Evolutionary conservation across 2,888 invertebrate genomes (phyloP).

Genomic region (Philereme vetulata): DNA sequence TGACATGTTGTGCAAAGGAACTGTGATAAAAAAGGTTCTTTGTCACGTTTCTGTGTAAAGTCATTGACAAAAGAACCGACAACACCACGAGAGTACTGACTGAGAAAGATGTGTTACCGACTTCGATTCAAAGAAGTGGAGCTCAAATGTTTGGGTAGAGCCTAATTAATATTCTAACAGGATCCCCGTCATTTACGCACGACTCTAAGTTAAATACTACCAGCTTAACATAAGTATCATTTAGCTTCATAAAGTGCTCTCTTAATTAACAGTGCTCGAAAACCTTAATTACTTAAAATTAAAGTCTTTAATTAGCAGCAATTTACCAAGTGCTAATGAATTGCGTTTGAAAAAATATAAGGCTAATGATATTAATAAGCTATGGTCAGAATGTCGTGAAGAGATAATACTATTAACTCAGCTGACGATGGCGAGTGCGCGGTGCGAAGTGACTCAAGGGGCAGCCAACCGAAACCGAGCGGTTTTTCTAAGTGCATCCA

Average conservation of each 20-base stretch:
- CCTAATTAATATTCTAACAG: conserved; percentile 11
- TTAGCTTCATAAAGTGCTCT: conserved; percentile 15
- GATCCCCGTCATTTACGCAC: conserved; percentile 4
- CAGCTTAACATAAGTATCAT: conserved; percentile 10
- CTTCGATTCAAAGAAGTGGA: conserved; percentile 12
- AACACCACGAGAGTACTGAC: conserved; percentile 27
- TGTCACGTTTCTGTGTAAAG: conserved; percentile 50
- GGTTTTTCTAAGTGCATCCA: conserved; percentile 39
- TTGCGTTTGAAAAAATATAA: conserved; percentile 23
- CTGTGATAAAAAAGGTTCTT: conserved; percentile 46
- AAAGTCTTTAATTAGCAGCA: conserved; percentile 26
- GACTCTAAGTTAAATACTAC: conserved; percentile 6
- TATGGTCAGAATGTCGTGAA: conserved; percentile 29
- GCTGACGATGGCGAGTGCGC: conserved; percentile 53
- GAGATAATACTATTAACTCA: conserved; percentile 43
- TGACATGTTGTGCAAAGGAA: conserved; percentile 42
- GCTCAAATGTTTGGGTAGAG: conserved; percentile 12
- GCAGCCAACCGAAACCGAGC: conserved; percentile 39
- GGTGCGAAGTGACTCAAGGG: conserved; percentile 40
- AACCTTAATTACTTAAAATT: conserved; percentile 23
- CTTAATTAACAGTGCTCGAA: conserved; percentile 28
- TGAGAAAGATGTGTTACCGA: conserved; percentile 20
- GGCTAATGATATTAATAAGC: conserved; percentile 30
- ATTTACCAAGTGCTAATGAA: conserved; percentile 23
- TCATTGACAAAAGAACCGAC: conserved; percentile 48